Evolutionary conservation across 1,140 invertebrate genomes (phyloP), one percentile per base, ranked within the genome.

Genomic region (Tribolium castaneum): DNA sequence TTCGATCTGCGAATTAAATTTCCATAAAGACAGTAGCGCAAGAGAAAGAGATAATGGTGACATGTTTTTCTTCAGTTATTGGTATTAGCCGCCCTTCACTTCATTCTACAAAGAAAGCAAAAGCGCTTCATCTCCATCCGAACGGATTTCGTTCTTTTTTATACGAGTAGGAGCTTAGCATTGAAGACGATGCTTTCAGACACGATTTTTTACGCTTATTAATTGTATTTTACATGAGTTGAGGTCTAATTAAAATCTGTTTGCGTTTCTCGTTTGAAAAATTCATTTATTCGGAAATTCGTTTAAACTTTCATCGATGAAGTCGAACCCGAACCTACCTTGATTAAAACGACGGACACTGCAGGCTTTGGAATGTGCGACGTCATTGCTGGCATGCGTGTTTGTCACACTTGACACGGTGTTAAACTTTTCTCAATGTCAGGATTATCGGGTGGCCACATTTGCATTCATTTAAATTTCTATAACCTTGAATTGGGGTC

Each of bases 41-140:
- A 59, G 19, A 66, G 30, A 66, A 22, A 34, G 59, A 30, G 59
- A 66, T 66, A 66, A 66, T 66, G 30, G 59, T 35, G 59, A 66
- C 59, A 66, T 66, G 59, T 66, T 66, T 66, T 66, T 66, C 59
- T 66, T 66, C 59, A 66, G 59, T 66, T 66, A 66, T 66, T 30
- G 59, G 59, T 35, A 66, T 66, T 66, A 66, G 59, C 9, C 59
- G 59, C 30, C 59, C 30, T 66, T 66, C 59, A 66, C 59, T 66
- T 30, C 25, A 34, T 66, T 66, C 59, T 35, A 66, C 59, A 66
- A 66, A 66, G 22, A 30, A 30, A 30, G 54, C 22, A 59, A 59
- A 59, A 59, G 22, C 14, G 22, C 54, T 25, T 59, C 22, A 59
- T 59, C 54, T 30, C 7, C 22, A 59, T 59, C 22, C 10, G 54